Base-by-base conservation (phyloP, 2,113 vertebrate genomes). In the Spermophilus dauricus region DNA sequence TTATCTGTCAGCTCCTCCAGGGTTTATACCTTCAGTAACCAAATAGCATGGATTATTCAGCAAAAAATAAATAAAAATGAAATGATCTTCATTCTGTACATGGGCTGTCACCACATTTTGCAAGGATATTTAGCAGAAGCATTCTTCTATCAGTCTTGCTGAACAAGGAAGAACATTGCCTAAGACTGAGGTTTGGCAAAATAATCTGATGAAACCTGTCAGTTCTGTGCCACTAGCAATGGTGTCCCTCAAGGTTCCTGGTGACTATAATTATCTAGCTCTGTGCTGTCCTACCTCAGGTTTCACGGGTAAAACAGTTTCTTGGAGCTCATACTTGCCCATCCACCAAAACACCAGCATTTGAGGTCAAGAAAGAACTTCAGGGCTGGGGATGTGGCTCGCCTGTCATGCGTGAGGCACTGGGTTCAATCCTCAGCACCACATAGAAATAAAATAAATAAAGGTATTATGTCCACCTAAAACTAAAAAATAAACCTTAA, bases 41-140 rank as follows among this genome's bases (percentile, higher is more conserved):
- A 86, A 89, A 86, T 1, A 94, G 93, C 89, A 95, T 45, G 53
- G 53, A 78, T 65, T 73, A 24, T 45, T 93, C 45, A 32, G 75
- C n/a, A 51, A 63, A 61, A 92, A 82, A 92, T 37, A 42, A 30
- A 24, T 3, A 37, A 61, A 76, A 45, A 76, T 17, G 42, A 32
- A 94, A 80, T 22, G 76, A 67, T 61, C 67, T 94, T 93, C 75
- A 92, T 96, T 95, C 70, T 70, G 61, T 81, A 75, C 5, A 20
- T n/a, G 30, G 56, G 22, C 92, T 90, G 69, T 48, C 78, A 45
- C 42, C 17, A 20, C 8, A 77, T 89, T 70, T 94, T 95, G 83
- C 75, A 83, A 92, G 89, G 70, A 87, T 86, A 65, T 37, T 97
- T n/a, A 86, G 85, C 86, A 96, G 78, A 84, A 76, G 89, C 63